Percentiles rank a stretch among this genome's conserved stretches.
These are phyloP conservation scores for Ptychoptera albimana DNA, from an alignment of 2,888 invertebrate species.

Conservation along the genomic window DNA sequence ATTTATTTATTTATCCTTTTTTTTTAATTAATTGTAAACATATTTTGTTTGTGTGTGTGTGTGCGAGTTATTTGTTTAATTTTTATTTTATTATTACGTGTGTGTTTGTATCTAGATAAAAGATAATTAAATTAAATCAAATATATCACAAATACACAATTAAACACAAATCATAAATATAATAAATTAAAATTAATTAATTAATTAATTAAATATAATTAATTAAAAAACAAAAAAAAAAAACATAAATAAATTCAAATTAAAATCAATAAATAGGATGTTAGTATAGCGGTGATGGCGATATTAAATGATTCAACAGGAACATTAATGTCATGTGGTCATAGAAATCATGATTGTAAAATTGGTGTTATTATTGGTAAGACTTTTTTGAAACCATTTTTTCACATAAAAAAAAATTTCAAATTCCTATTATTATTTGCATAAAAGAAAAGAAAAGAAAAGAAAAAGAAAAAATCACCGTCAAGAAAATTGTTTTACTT, in stretches of 20 bases:
- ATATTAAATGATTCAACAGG: constrained; percentile 90
- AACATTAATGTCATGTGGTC: constrained; percentile 84
- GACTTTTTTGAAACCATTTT: background rate
- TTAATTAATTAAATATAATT: background rate
- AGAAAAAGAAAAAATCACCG: background rate
- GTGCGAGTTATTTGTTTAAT: background rate
- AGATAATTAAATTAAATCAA: too few species aligned
- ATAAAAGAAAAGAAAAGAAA: constrained; percentile 2
- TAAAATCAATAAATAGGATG: constrained; percentile 40
- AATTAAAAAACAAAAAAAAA: background rate
- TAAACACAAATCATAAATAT: too few species aligned
- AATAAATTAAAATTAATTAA: background rate
- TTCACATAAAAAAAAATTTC: background rate
- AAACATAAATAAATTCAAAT: background rate
- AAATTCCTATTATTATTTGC: constrained; percentile 1
- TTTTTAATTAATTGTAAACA: too few species aligned
- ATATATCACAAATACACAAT: too few species aligned
- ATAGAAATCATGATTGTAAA: constrained; percentile 58
- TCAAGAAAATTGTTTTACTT: background rate
- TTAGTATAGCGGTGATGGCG: constrained; percentile 71
- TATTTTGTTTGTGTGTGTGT: background rate
- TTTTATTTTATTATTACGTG: too few species aligned
- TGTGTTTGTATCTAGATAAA: too few species aligned
- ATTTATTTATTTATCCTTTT: too few species aligned
- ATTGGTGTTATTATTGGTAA: constrained; percentile 59